Conservation (phyloP, 2,113 vertebrate genomes). For the Lanius collurio region DNA sequence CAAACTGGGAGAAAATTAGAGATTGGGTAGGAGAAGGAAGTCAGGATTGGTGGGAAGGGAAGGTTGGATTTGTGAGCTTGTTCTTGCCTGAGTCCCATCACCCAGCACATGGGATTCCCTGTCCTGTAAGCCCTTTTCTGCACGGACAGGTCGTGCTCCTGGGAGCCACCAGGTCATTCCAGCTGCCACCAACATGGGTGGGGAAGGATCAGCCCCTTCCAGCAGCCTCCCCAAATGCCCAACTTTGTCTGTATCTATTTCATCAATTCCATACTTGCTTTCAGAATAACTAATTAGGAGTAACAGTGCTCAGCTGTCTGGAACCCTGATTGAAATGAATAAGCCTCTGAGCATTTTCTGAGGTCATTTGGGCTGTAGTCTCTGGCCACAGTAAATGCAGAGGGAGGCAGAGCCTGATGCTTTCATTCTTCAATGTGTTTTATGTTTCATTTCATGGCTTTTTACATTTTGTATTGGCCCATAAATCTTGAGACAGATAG, state of each 20-base stretch:
- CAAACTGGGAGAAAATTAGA: background rate
- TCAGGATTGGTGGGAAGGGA: background rate
- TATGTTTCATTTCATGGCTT: background rate
- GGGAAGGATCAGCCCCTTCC: background rate
- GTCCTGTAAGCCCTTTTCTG: background rate
- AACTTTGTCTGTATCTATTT: background rate
- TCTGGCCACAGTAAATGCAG: background rate
- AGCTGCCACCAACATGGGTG: accelerated
- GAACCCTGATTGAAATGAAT: background rate
- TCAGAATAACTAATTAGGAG: background rate
- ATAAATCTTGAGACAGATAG: background rate
- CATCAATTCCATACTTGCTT: background rate
- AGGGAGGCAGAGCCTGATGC: background rate
- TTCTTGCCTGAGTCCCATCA: background rate
- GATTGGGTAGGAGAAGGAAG: background rate
- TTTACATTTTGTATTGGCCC: background rate
- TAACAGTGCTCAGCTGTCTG: background rate
- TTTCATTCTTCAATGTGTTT: background rate
- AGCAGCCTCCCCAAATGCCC: background rate
- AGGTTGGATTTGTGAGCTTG: background rate
- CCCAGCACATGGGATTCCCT: background rate
- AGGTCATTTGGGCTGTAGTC: background rate
- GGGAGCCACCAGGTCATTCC: background rate
- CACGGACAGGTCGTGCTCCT: background rate
- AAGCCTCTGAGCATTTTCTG: background rate